Evolutionary conservation across 2,113 vertebrate genomes (phyloP).

Genomic region (Carassius auratus): DNA sequence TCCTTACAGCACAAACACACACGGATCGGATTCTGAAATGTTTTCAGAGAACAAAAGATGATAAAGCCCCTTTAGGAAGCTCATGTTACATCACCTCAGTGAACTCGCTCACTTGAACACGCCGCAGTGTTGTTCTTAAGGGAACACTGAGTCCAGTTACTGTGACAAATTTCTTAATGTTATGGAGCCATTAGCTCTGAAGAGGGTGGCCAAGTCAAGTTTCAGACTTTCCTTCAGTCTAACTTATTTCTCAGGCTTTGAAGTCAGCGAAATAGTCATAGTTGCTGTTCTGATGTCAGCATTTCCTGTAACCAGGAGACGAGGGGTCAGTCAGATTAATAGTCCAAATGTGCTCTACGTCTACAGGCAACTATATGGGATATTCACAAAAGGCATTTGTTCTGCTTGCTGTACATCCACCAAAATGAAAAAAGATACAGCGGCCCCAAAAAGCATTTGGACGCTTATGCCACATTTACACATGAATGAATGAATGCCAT

Average conservation of each 20-base stretch:
- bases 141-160: slow-evolving; percentile 46
- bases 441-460: neutral
- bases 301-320: neutral
- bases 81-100: slow-evolving; percentile 32
- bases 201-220: slow-evolving; percentile 21
- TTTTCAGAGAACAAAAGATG: neutral
- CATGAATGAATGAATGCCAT: neutral
- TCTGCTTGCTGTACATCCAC: neutral
- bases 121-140: neutral
- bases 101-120: neutral
- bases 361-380: neutral
- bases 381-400: neutral
- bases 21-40: slow-evolving; percentile 21
- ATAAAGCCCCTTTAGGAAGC: slow-evolving; percentile 9
- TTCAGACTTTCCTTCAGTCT: slow-evolving; percentile 13
- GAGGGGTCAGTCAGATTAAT: neutral
- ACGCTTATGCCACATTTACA: neutral
- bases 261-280: neutral
- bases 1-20: slow-evolving; percentile 28
- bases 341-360: neutral
- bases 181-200: slow-evolving; percentile 48
- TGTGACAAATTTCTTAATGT: slow-evolving; percentile 54
- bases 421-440: slow-evolving; percentile 1
- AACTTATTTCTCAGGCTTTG: neutral
- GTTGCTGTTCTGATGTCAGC: slow-evolving; percentile 11